A percentile compares a stretch with the other conserved stretches of the same genome.
These are phyloP conservation scores for Disparrhopalites patrizii DNA, from an alignment of 2,888 invertebrate species.

Conservation along the genomic window DNA sequence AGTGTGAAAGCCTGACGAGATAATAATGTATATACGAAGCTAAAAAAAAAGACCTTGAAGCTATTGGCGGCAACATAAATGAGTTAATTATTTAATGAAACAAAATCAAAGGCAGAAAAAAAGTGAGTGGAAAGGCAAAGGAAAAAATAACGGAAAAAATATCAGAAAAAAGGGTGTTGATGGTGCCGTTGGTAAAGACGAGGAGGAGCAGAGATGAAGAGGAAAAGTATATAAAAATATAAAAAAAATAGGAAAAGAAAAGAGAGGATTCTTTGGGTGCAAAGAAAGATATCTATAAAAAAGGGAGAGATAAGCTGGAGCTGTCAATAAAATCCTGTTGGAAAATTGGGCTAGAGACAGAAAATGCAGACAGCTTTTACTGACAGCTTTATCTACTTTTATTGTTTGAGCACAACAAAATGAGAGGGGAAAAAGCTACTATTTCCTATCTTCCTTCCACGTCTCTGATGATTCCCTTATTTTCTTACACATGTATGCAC, in stretches of 20 bases:
- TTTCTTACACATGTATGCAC: neutral
- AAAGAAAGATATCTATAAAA: too few relatives aligned
- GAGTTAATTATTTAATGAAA: neutral
- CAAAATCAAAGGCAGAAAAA: too few relatives aligned
- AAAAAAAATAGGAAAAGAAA: neutral
- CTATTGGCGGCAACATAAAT: neutral
- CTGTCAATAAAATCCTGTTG: slow-evolving; percentile 4
- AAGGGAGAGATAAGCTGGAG: slow-evolving; percentile 2
- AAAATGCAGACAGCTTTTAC: slow-evolving; percentile 3
- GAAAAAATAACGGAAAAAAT: neutral
- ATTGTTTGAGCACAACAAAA: neutral
- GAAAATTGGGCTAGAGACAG: neutral
- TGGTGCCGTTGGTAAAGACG: too few relatives aligned
- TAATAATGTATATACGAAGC: too few relatives aligned
- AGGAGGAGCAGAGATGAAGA: too few relatives aligned
- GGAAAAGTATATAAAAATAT: too few relatives aligned
- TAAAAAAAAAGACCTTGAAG: neutral
- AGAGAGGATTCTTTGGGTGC: neutral
- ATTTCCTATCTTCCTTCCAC: neutral
- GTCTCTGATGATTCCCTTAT: neutral
- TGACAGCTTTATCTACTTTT: slow-evolving; percentile 18
- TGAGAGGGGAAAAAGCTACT: neutral
- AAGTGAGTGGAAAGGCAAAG: neutral
- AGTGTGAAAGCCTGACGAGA: too few relatives aligned
- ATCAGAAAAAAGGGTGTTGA: too few relatives aligned